Percentiles rank a stretch among this genome's conserved stretches.
Conservation (phyloP, 2,113 vertebrate species). For the Pampusana beccarii region DNA sequence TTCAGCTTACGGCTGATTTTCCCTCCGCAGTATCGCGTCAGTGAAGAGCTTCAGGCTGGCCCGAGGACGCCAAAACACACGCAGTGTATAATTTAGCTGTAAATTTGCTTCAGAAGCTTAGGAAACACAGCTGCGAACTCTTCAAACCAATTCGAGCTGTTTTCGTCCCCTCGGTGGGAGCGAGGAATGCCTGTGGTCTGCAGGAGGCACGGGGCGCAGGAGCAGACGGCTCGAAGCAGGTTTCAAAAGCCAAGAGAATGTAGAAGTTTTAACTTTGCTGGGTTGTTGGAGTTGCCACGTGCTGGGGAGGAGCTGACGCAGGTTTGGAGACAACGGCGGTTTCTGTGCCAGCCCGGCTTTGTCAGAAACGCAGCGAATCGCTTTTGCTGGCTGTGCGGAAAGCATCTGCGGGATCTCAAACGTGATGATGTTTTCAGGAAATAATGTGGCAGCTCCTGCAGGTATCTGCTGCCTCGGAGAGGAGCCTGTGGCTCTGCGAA, state of each 20-base stretch:
- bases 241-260: background rate
- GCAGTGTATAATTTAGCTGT: background rate
- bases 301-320: background rate
- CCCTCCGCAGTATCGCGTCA: too few species aligned
- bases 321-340: background rate
- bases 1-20: background rate
- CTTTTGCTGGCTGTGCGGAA: background rate
- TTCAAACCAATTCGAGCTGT: background rate
- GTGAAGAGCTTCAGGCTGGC: background rate
- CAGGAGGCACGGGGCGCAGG: background rate
- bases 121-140: background rate
- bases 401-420: accelerated
- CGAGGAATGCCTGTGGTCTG: background rate
- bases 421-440: background rate
- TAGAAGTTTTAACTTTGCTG: background rate
- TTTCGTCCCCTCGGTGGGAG: background rate
- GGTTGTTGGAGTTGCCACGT: background rate
- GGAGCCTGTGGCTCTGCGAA: too few species aligned
- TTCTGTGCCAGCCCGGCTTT: background rate
- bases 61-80: background rate
- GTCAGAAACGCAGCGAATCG: background rate
- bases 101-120: background rate
- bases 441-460: background rate
- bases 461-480: background rate
- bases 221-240: background rate